Percentiles rank a stretch among this genome's conserved stretches.
Conservation (phyloP, 2,113 vertebrate genomes). For the Atrichornis clamosus region DNA sequence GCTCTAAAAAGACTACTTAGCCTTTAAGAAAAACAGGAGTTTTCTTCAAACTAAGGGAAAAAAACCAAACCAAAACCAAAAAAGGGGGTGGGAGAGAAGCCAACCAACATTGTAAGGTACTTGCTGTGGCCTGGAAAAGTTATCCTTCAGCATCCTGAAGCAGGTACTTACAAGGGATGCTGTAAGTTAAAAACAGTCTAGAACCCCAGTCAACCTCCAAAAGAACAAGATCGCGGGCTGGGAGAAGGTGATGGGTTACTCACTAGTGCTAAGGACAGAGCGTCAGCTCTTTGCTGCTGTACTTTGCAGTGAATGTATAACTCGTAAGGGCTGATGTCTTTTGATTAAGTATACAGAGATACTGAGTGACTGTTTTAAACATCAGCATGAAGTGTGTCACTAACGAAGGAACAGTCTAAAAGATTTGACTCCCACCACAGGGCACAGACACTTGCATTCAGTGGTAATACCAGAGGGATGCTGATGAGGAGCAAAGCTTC, state of each 20-base stretch:
- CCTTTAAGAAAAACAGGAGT: not conserved
- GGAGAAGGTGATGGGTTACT: too few relatives aligned
- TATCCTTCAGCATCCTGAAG: not conserved
- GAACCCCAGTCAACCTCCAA: not conserved
- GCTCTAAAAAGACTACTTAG: not conserved
- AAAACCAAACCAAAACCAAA: not conserved
- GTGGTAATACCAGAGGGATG: not conserved
- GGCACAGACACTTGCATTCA: fast-evolving
- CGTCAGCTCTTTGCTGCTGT: not conserved
- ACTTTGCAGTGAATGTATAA: not conserved
- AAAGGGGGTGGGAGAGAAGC: not conserved
- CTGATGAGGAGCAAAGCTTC: not conserved
- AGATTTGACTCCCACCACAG: not conserved
- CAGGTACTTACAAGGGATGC: not conserved
- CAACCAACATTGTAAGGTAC: not conserved
- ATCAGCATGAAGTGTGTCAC: not conserved
- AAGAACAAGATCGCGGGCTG: not conserved
- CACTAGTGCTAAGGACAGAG: not conserved
- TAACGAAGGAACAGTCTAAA: not conserved
- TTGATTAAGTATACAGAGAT: too few relatives aligned
- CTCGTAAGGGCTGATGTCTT: not conserved
- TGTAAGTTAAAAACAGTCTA: not conserved
- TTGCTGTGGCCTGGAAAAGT: not conserved
- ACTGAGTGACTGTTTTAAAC: not conserved
- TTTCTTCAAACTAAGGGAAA: not conserved